Percentiles rank a stretch among this genome's conserved stretches.
These are phyloP conservation scores for Physeter macrocephalus DNA, from an alignment of 2,113 vertebrate genomes.

Conservation along the genomic window DNA sequence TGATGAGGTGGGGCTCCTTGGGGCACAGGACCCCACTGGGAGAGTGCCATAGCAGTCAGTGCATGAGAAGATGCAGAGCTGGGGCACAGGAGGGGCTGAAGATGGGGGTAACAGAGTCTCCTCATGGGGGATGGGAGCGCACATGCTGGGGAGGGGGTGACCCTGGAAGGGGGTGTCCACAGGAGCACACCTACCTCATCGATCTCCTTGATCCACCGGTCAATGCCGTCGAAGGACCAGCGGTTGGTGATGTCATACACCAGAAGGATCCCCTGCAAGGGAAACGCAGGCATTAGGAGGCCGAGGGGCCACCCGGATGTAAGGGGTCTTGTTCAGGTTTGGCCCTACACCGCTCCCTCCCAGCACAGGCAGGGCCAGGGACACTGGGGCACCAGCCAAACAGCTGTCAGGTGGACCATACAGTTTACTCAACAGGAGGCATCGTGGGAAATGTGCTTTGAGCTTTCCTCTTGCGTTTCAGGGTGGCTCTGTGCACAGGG, in stretches of 20 bases:
- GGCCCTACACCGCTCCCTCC: fast-evolving
- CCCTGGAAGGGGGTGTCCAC: background rate
- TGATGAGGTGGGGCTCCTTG: background rate
- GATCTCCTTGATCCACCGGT: conserved; percentile 98
- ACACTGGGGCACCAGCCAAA: background rate
- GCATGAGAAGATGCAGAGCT: background rate
- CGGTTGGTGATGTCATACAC: conserved; percentile 99
- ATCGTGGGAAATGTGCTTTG: fast-evolving
- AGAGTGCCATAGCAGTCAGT: background rate
- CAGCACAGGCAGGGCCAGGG: background rate
- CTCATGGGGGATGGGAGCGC: background rate
- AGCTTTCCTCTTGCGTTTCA: background rate
- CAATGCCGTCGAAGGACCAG: conserved; percentile 99
- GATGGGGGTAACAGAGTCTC: background rate
- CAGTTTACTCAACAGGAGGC: background rate
- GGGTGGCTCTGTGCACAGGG: background rate
- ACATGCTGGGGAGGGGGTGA: background rate
- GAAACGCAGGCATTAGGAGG: background rate
- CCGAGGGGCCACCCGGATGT: fast-evolving
- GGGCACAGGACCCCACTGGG: background rate
- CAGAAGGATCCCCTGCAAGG: conserved; percentile 93
- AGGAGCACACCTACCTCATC: conserved; percentile 87
- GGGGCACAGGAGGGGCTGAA: background rate
- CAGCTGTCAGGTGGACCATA: fast-evolving
- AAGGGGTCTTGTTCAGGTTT: background rate